A percentile compares a stretch with the other conserved stretches of the same genome.
These are phyloP conservation scores for Dyspetes luteomarginatus DNA, from an alignment of 2,888 invertebrate species.

Conservation along the genomic window DNA sequence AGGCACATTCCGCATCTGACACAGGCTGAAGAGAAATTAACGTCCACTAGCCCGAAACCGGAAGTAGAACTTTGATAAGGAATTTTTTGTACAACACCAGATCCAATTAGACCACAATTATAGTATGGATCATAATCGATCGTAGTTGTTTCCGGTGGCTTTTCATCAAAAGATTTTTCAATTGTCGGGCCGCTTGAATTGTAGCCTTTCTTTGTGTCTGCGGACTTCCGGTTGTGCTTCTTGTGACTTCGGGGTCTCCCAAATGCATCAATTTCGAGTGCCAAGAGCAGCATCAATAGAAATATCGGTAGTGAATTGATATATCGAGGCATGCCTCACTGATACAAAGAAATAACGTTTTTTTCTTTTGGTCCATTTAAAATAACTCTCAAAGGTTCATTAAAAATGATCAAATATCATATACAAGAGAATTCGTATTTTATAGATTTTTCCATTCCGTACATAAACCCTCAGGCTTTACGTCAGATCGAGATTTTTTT, in stretches of 20 bases:
- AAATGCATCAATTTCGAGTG: constrained; percentile 31
- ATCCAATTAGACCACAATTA: constrained; percentile 67
- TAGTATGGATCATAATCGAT: constrained; percentile 65
- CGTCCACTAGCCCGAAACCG: constrained; percentile 56
- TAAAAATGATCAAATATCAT: too few species aligned
- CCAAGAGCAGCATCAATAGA: constrained; percentile 25
- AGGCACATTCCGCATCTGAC: constrained; percentile 79
- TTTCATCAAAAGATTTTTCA: not conserved
- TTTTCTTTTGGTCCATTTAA: constrained; percentile 5
- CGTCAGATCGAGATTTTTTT: too few species aligned
- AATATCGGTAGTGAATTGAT: not conserved
- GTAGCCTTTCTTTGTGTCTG: constrained; percentile 28
- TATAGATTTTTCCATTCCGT: too few species aligned
- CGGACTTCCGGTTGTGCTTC: constrained; percentile 46
- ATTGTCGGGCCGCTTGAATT: not conserved
- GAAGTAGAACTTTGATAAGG: constrained; percentile 67
- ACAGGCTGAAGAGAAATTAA: constrained; percentile 77
- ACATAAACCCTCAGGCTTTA: too few species aligned
- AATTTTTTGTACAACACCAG: constrained; percentile 75
- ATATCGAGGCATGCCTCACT: constrained; percentile 26
- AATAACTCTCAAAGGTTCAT: too few species aligned
- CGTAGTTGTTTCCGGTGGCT: not conserved
- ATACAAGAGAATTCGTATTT: too few species aligned
- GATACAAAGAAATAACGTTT: not conserved
- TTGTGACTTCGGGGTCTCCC: constrained; percentile 51